A percentile compares a stretch with the other conserved stretches of the same genome.
These are phyloP conservation scores for Labeo catla DNA, from an alignment of 2,113 vertebrate genomes.

Conservation along the genomic window DNA sequence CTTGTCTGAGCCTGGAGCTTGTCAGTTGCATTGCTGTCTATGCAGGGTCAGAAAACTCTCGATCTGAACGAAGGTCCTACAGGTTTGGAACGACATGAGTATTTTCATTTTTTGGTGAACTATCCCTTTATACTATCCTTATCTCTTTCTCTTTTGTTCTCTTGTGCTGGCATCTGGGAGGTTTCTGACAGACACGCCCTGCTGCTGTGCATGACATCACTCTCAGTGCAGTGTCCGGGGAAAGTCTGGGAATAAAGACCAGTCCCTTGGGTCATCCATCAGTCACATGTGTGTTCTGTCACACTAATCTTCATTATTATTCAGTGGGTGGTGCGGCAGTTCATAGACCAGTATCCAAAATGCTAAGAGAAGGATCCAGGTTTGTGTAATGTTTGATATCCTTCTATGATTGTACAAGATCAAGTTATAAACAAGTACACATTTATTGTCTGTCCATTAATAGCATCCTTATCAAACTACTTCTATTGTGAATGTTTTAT, in stretches of 20 bases:
- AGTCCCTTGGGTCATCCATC: neutral
- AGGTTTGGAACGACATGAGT: no score
- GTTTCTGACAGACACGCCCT: neutral
- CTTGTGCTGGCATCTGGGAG: neutral
- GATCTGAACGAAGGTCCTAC: no score
- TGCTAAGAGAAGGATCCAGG: neutral
- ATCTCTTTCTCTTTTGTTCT: neutral
- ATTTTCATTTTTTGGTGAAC: neutral
- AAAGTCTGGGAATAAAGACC: conserved; percentile 1
- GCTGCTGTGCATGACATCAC: neutral
- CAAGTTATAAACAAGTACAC: neutral
- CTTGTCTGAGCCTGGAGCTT: no score
- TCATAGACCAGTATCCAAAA: neutral
- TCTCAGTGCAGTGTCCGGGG: neutral
- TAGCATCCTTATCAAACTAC: no score
- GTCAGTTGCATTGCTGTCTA: no score
- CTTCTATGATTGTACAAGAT: neutral
- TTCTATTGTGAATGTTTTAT: neutral
- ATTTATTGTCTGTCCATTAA: neutral
- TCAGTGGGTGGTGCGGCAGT: neutral
- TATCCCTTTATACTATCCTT: no score
- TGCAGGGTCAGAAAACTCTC: no score
- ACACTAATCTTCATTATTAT: conserved; percentile 6
- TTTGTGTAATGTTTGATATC: neutral
- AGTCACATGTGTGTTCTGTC: neutral